These are phyloP conservation scores for Phortica variegata DNA, from an alignment of 1,140 invertebrate species.

Conservation along the genomic window DNA sequence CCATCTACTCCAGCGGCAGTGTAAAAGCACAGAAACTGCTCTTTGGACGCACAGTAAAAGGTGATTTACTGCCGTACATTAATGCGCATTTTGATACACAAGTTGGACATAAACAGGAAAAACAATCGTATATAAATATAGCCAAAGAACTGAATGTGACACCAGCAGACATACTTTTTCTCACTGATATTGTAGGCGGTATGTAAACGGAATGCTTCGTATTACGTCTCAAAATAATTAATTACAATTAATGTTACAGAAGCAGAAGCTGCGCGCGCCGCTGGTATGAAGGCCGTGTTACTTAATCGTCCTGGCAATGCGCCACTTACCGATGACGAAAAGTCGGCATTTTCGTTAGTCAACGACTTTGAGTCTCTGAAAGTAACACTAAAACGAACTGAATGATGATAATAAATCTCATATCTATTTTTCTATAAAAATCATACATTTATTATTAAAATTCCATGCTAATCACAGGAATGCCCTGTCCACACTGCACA, in stretches of 20 bases:
- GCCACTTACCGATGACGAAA: conserved; percentile 46
- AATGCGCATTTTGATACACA: conserved; percentile 85
- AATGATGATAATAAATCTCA: no score
- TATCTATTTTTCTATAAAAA: no score
- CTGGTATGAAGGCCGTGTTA: conserved; percentile 69
- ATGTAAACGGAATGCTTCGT: conserved; percentile 20
- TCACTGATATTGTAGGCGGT: conserved; percentile 85
- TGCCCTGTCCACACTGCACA: conserved; percentile 49
- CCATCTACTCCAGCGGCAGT: conserved; percentile 91
- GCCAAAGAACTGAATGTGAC: conserved; percentile 65
- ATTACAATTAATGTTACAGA: conserved; percentile 61
- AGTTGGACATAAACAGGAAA: conserved; percentile 76
- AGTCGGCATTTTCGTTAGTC: conserved; percentile 5
- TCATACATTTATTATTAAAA: conserved; percentile 13
- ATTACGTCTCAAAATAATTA: not conserved
- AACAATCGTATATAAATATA: conserved; percentile 75
- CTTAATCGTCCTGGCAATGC: conserved; percentile 78
- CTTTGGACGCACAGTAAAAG: conserved; percentile 74
- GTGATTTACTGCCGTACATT: conserved; percentile 75
- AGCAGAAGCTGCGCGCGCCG: conserved; percentile 74
- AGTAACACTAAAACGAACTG: conserved; percentile 8
- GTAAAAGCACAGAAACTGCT: conserved; percentile 87
- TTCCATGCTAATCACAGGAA: conserved; percentile 30
- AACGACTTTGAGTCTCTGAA: conserved; percentile 22
- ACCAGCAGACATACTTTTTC: conserved; percentile 73